Percentiles rank a stretch among this genome's conserved stretches.
Evolutionary conservation across 2,797 vertebrate species (phyloP).

Genomic region (Sebastes variabilis): DNA sequence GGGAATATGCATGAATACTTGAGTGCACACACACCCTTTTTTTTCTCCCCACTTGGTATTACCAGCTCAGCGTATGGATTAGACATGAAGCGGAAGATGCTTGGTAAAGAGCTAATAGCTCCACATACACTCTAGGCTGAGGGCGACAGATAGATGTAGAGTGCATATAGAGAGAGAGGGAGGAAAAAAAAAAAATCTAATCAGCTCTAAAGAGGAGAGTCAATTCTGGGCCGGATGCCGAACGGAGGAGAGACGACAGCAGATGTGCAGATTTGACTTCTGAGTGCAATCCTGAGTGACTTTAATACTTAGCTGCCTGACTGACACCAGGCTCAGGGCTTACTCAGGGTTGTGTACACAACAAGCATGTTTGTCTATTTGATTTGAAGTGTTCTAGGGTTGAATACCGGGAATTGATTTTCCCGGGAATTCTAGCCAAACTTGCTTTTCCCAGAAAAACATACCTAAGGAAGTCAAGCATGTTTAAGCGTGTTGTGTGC

Average conservation of each 20-base stretch:
- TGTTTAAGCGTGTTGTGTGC: neutral
- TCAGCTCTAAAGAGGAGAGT: slow-evolving; percentile 50
- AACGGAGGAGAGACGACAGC: slow-evolving; percentile 29
- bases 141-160: neutral
- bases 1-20: neutral
- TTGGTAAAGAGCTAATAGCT: slow-evolving; percentile 25
- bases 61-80: slow-evolving; percentile 15
- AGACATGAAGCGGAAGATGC: neutral
- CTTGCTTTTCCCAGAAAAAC: neutral
- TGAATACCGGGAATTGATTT: neutral
- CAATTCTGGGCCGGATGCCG: slow-evolving; percentile 36
- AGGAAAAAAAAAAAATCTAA: slow-evolving; percentile 11
- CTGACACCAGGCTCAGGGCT: slow-evolving; percentile 11
- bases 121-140: neutral
- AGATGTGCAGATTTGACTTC: slow-evolving; percentile 64
- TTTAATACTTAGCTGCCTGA: slow-evolving; percentile 19
- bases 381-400: neutral
- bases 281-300: slow-evolving; percentile 43
- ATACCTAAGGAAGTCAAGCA: neutral
- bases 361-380: neutral
- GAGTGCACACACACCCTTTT: neutral
- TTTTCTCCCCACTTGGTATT: neutral
- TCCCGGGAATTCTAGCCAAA: neutral
- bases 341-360: neutral
- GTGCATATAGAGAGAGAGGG: neutral